phyloP scores from a whole-genome alignment of 1,140 invertebrate species.

The Notospermus geniculatus region DNA sequence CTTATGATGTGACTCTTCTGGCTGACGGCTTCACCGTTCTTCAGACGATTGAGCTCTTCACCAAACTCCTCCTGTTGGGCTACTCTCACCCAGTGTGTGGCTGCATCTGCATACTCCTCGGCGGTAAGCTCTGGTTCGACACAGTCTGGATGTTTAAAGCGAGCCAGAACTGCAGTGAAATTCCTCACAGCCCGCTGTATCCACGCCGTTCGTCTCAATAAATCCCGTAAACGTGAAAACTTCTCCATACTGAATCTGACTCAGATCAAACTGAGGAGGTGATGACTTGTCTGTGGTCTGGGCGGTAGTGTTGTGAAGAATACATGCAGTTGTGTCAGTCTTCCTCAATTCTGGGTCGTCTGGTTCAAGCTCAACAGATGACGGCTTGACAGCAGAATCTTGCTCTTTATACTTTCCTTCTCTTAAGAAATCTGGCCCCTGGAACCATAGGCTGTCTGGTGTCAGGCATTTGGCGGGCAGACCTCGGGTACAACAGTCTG shows the following conservation, averaged over 20 bases:
- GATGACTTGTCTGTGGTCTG: neutral
- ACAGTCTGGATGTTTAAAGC: neutral
- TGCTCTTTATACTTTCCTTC: neutral
- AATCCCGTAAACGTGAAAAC: neutral
- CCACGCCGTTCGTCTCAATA: neutral
- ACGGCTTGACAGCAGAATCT: neutral
- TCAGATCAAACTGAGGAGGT: neutral
- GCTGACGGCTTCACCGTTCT: neutral
- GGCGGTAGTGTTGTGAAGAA: neutral
- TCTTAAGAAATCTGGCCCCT: neutral
- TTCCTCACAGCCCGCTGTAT: neutral
- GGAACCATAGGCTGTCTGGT: neutral
- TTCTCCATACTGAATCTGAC: neutral
- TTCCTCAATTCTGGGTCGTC: neutral
- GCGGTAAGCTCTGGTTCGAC: neutral
- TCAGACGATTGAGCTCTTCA: neutral
- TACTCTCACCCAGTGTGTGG: neutral
- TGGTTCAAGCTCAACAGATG: neutral
- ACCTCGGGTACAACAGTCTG: slow-evolving; percentile 18
- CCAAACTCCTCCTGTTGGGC: neutral
- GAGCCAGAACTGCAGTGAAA: neutral
- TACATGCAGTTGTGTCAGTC: neutral
- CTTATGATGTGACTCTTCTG: neutral
- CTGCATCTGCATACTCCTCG: neutral
- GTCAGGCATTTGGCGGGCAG: neutral